phyloP scores from a whole-genome alignment of 2,797 vertebrate genomes.

The Trachurus trachurus region DNA sequence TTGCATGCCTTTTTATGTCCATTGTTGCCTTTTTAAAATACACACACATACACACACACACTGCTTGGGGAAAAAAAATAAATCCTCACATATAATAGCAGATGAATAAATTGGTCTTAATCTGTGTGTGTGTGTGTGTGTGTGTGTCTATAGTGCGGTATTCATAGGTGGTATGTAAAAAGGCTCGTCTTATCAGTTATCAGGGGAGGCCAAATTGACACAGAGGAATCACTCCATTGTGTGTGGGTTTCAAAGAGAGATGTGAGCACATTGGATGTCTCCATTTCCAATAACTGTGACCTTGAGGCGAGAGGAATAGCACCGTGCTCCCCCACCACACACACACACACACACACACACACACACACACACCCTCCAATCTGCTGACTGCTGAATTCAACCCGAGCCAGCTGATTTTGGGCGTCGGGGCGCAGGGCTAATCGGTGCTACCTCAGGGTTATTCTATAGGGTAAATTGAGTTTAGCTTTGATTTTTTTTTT shows the following conservation, averaged over 20 bases:
- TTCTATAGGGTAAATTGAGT: slow-evolving; percentile 70
- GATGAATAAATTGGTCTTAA: slow-evolving; percentile 81
- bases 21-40: slow-evolving; percentile 71
- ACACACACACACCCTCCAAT: slow-evolving; percentile 51
- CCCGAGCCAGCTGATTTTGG: slow-evolving; percentile 70
- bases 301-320: slow-evolving; percentile 79
- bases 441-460: slow-evolving; percentile 66
- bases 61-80: slow-evolving; percentile 65
- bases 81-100: slow-evolving; percentile 80
- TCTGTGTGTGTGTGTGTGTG: slow-evolving; percentile 55
- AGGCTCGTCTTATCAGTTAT: slow-evolving; percentile 77
- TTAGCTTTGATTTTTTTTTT: slow-evolving; percentile 34
- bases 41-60: slow-evolving; percentile 52
- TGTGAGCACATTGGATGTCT: slow-evolving; percentile 82
- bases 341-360: too few species aligned
- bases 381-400: slow-evolving; percentile 79
- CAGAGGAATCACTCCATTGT: slow-evolving; percentile 82
- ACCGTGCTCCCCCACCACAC: slow-evolving; percentile 23
- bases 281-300: slow-evolving; percentile 85
- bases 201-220: slow-evolving; percentile 80
- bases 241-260: slow-evolving; percentile 80
- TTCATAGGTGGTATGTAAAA: slow-evolving; percentile 82
- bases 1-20: slow-evolving; percentile 72
- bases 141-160: slow-evolving; percentile 70
- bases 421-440: slow-evolving; percentile 50